Evolutionary conservation across 2,888 invertebrate genomes (phyloP), one percentile per base, ranked within the genome.

Genomic region (Drosophila fungiperda): DNA sequence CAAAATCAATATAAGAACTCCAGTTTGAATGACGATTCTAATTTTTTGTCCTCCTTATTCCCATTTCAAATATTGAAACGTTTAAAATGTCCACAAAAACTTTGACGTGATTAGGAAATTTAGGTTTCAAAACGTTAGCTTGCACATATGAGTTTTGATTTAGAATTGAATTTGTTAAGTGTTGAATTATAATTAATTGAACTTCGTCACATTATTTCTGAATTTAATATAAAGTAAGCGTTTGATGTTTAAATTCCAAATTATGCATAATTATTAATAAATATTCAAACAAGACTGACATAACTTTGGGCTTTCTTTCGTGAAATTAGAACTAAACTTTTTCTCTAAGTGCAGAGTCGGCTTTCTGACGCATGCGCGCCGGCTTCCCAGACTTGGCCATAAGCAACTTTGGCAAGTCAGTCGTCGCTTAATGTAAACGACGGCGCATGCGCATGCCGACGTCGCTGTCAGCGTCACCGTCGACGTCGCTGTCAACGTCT

Each of bases 391-490:
- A 26, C 49, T 58, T 45, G 26, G 54, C 61, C 59, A 73, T 38
- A 70, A 65, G 75, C n/a, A 59, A 76, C 29, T 61, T 50, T 77
- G 52, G 45, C 72, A 54, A 57, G 65, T 38, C 55, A 42, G 29
- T 79, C 74, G 29, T 79, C 74, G 81, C 77, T 83, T 79, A 83
- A 83, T 83, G 81, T 90, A 87, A 88, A 80, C 71, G 71, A 54
- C 71, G 80, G 76, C 83, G 80, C 88, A 90, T 80, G 89, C 90
- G 90, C 87, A 87, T 90, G 90, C 87, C 82, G 68, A 80, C 76
- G 87, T 73, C 75, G 50, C 52, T 9, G 77, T 23, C 58, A 29
- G 61, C 40, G 62, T 64, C 26, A 17, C n/a, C 57, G 40, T 35
- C 64, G 66, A 53, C 59, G 54, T 59, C 29, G 40, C 55, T 26